Evolutionary conservation across 1,140 invertebrate species (phyloP).

Genomic region (Drosophila sturtevanti): DNA sequence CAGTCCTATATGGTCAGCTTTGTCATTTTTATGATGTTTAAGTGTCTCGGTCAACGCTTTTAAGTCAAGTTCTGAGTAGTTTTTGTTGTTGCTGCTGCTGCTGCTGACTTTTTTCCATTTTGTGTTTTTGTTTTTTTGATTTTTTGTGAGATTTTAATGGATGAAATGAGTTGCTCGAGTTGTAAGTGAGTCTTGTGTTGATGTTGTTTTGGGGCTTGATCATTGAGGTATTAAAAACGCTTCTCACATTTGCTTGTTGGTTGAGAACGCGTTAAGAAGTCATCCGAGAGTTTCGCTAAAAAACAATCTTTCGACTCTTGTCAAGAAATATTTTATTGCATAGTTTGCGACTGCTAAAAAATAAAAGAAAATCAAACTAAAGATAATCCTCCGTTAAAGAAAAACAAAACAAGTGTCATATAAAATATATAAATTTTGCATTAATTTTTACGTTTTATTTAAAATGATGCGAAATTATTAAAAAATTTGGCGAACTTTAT

Average conservation of each 20-base stretch:
- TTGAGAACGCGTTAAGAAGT: slow-evolving; percentile 75
- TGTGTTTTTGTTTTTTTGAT: slow-evolving; percentile 19
- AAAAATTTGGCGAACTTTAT: slow-evolving; percentile 1
- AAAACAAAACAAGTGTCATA: too few relatives aligned
- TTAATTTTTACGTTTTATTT: too few relatives aligned
- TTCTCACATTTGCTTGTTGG: slow-evolving; percentile 46
- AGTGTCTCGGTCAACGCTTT: slow-evolving; percentile 76
- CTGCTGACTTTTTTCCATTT: slow-evolving; percentile 1
- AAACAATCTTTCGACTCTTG: too few relatives aligned
- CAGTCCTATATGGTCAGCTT: slow-evolving; percentile 40
- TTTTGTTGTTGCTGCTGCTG: slow-evolving; percentile 12
- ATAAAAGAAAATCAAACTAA: too few relatives aligned
- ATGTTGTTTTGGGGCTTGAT: slow-evolving; percentile 43
- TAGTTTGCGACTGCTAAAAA: neutral
- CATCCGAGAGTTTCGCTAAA: slow-evolving; percentile 21
- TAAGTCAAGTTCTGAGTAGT: slow-evolving; percentile 71
- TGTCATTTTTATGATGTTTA: slow-evolving; percentile 63
- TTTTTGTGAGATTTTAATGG: slow-evolving; percentile 49
- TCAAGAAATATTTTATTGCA: neutral
- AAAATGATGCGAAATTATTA: neutral
- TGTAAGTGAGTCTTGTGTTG: slow-evolving; percentile 26
- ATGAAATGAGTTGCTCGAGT: slow-evolving; percentile 58
- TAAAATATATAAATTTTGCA: neutral
- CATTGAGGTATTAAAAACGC: slow-evolving; percentile 54
- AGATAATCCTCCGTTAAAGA: too few relatives aligned